phyloP scores from a whole-genome alignment of 2,797 vertebrate genomes.

The Sebastes matsubarae region DNA sequence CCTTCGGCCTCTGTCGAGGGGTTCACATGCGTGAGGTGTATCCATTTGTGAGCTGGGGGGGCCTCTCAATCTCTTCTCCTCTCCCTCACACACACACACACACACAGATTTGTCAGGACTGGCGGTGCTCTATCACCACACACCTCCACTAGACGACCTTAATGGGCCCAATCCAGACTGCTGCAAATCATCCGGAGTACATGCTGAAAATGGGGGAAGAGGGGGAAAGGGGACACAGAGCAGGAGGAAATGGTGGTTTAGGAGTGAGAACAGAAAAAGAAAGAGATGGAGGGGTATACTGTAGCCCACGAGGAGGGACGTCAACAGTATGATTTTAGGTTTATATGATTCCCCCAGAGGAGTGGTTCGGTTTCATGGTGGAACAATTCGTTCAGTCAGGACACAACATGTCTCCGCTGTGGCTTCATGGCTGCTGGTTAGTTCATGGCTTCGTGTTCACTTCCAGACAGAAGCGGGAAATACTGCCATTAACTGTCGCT shows the following conservation, averaged over 20 bases:
- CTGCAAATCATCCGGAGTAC: conserved; percentile 75
- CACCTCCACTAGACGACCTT: conserved; percentile 75
- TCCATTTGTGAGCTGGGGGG: conserved; percentile 41
- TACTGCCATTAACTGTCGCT: not conserved
- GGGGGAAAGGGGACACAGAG: conserved; percentile 14
- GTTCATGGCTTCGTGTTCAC: conserved; percentile 24
- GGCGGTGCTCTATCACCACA: conserved; percentile 66
- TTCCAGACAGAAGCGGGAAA: conserved; percentile 30
- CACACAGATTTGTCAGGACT: conserved; percentile 55
- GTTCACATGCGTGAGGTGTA: conserved; percentile 38
- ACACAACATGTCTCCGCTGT: conserved; percentile 16
- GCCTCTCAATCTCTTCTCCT: conserved; percentile 23
- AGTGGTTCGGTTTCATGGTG: conserved; percentile 18
- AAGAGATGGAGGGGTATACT: not conserved
- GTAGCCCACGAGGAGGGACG: not conserved
- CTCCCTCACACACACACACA: conserved; percentile 9
- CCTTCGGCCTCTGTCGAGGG: conserved; percentile 33
- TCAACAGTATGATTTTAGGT: conserved; percentile 31
- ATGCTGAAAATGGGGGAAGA: conserved; percentile 46
- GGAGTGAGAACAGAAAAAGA: conserved; percentile 21
- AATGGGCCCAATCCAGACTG: conserved; percentile 78
- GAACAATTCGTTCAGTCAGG: conserved; percentile 14
- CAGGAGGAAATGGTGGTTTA: conserved; percentile 33
- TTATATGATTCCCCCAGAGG: conserved; percentile 24
- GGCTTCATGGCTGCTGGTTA: conserved; percentile 46